Conservation (phyloP, 2,888 invertebrate genomes). For the Malthinus seriepunctatus region DNA sequence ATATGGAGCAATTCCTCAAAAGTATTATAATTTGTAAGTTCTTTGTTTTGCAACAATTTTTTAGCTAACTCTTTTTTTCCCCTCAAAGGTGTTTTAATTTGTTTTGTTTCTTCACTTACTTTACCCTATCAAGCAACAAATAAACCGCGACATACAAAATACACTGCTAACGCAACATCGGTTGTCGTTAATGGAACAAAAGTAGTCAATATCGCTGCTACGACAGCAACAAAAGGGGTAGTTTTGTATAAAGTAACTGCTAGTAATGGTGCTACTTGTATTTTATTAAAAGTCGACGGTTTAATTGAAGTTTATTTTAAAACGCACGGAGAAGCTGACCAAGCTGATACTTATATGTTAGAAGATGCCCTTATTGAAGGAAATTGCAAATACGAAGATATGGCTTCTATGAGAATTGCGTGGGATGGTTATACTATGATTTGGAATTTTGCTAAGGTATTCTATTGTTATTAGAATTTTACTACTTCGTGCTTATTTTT, state of each 20-base stretch:
- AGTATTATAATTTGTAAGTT: slow-evolving; percentile 22
- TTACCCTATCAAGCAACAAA: slow-evolving; percentile 45
- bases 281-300: slow-evolving; percentile 77
- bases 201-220: slow-evolving; percentile 15
- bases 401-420: slow-evolving; percentile 69
- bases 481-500: slow-evolving; percentile 6
- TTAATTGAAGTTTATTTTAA: slow-evolving; percentile 59
- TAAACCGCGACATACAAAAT: slow-evolving; percentile 68
- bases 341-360: slow-evolving; percentile 76
- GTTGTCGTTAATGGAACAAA: slow-evolving; percentile 30
- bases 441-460: slow-evolving; percentile 80
- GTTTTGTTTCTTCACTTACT: slow-evolving; percentile 39
- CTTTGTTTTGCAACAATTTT: slow-evolving; percentile 1
- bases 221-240: slow-evolving; percentile 29
- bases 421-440: slow-evolving; percentile 77
- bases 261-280: slow-evolving; percentile 75
- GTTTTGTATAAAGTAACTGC: slow-evolving; percentile 69
- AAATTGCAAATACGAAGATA: slow-evolving; percentile 74
- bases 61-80: background rate
- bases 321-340: slow-evolving; percentile 47
- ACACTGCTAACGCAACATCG: slow-evolving; percentile 58
- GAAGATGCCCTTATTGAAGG: slow-evolving; percentile 73
- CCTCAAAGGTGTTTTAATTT: slow-evolving; percentile 19
- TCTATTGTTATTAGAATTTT: background rate
- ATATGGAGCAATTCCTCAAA: slow-evolving; percentile 12